Evolutionary conservation across 92 coral and sea anemone species (phyloP), one percentile per base, ranked within the genome.

Genomic region (Blastomussa wellsi): DNA sequence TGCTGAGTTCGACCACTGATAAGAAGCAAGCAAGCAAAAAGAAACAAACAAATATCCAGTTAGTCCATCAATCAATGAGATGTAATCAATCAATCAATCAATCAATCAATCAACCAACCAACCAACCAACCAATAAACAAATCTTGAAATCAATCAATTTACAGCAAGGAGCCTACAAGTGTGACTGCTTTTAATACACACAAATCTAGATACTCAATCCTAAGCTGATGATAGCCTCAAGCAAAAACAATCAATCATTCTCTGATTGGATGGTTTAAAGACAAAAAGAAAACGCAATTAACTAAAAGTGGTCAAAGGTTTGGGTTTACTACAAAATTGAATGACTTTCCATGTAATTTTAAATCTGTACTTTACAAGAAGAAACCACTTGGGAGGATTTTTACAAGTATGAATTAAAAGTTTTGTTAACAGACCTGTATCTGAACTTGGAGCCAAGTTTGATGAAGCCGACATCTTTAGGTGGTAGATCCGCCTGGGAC

Each of bases 1-100:
- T 92, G 95, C 85, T 94, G 98, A n/a, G 98, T 94, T 38, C 98
- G 98, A 14, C 98, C 98, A 90, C 98, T 94, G 83, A 11, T 17
- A 28, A 38, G 12, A 77, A 36, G 16, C 44, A 47, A 24, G 36
- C n/a, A 73, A 49, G 16, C 29, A 22, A 7, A 60, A 32, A 38
- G 5, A 64, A 5, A 36, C 26, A n/a, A 38, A 29, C 70, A 57
- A 20, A n/a, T n/a, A n/a, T n/a, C 4, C 55, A 26, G 5, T 39
- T 22, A 74, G 9, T 42, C 48, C 4, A 42, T 42, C 48, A 42
- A 15, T 53, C 62, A 53, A 16, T 53, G n/a, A n/a, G n/a, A n/a
- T n/a, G n/a, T 24, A 53, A 4, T 60, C 67, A 60, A 24, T 60
- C 67, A n/a, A n/a, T 60, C 67, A 60, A n/a, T 60, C 67, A n/a